A percentile compares a stretch with the other conserved stretches of the same genome.
Conservation (phyloP, 2,888 invertebrate species). For the Synanthedon vespiformis region DNA sequence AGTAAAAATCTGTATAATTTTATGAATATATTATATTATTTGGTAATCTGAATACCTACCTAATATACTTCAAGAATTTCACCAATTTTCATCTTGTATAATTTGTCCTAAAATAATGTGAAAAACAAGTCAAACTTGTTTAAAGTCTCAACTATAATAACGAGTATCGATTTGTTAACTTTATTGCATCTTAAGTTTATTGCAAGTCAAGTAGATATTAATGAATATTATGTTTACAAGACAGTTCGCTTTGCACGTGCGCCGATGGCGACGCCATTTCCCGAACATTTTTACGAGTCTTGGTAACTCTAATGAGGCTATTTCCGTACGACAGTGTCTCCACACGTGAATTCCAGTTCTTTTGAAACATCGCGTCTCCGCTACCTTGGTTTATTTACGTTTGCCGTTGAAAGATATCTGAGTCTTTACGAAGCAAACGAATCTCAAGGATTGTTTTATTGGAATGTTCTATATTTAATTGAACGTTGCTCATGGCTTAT, state of each 20-base stretch:
- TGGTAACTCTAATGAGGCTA: conserved; percentile 45
- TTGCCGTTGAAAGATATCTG: conserved; percentile 4
- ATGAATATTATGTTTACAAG: background rate
- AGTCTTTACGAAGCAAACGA: background rate
- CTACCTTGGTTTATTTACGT: conserved; percentile 24
- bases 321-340: conserved; percentile 25
- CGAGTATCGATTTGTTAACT: no score
- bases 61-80: no score
- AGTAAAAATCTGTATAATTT: no score
- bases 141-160: no score
- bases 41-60: no score
- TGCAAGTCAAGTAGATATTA: background rate
- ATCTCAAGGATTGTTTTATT: conserved; percentile 1
- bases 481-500: conserved; percentile 13
- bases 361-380: conserved; percentile 18
- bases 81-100: no score
- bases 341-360: conserved; percentile 15
- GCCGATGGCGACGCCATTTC: conserved; percentile 34
- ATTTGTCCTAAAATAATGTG: no score
- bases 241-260: conserved; percentile 2
- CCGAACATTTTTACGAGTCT: conserved; percentile 54
- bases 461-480: background rate
- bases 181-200: background rate
- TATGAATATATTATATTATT: no score
- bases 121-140: no score